Conservation (phyloP, 2,888 invertebrate genomes). For the Bellardia bayeri region DNA sequence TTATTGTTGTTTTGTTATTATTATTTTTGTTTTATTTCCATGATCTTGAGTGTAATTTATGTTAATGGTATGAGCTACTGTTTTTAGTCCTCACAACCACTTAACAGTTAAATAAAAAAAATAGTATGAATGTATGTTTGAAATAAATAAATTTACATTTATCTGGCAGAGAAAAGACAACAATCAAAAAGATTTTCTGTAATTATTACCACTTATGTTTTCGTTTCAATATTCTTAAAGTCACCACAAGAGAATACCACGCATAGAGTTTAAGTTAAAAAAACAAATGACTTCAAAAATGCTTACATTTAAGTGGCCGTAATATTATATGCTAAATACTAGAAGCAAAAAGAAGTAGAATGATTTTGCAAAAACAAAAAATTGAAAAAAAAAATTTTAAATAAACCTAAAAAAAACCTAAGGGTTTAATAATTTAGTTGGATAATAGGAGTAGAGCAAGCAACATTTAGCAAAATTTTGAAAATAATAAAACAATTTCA, state of each 20-base stretch:
- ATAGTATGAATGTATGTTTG: conserved; percentile 29
- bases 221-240: conserved; percentile 51
- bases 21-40: conserved; percentile 41
- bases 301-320: conserved; percentile 63
- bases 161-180: conserved; percentile 21
- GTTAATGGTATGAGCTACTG: conserved; percentile 75
- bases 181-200: conserved; percentile 73
- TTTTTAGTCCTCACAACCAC: conserved; percentile 61
- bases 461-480: too few relatives aligned
- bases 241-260: not conserved
- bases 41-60: conserved; percentile 73
- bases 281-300: conserved; percentile 11
- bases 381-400: not conserved
- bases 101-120: conserved; percentile 66
- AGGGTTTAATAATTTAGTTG: not conserved
- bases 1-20: conserved; percentile 39
- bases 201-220: conserved; percentile 75
- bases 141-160: conserved; percentile 41
- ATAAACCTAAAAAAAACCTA: not conserved
- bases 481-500: too few relatives aligned
- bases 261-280: conserved; percentile 44
- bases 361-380: conserved; percentile 33
- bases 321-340: conserved; percentile 61
- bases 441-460: too few relatives aligned
- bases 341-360: conserved; percentile 1